Evolutionary conservation across 1,140 invertebrate species (phyloP).

Genomic region (Lepidurus arcticus): DNA sequence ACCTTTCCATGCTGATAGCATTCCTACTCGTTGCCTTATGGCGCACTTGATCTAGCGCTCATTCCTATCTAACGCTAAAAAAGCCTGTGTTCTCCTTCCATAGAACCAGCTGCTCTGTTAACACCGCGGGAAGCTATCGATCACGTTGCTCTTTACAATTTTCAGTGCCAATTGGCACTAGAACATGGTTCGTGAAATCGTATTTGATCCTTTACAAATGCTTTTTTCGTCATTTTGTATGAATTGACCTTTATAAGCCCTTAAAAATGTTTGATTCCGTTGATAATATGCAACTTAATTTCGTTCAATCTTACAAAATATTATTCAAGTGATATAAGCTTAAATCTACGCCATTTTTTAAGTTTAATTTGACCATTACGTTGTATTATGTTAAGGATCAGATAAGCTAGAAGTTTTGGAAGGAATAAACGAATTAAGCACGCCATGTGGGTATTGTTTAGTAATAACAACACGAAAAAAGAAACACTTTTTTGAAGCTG

Average conservation of each 20-base stretch:
- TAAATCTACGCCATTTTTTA: not conserved
- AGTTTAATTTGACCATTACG: not conserved
- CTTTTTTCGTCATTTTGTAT: not conserved
- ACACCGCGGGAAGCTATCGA: not conserved
- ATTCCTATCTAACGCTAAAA: not conserved
- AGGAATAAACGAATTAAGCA: not conserved
- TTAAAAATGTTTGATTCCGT: too few species aligned
- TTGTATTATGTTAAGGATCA: not conserved
- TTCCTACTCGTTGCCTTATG: slow-evolving; percentile 6
- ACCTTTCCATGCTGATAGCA: not conserved
- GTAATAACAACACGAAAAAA: not conserved
- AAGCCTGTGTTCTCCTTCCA: not conserved
- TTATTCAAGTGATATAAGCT: slow-evolving; percentile 2
- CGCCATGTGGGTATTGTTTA: not conserved
- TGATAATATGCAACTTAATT: too few species aligned
- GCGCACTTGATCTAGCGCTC: not conserved
- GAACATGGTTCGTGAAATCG: slow-evolving; percentile 11
- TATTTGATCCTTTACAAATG: not conserved
- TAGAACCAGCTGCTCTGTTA: not conserved
- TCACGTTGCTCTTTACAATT: not conserved
- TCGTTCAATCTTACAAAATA: not conserved
- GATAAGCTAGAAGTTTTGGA: not conserved
- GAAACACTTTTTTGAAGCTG: not conserved
- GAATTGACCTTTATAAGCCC: too few species aligned
- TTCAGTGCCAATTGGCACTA: not conserved